Evolutionary conservation across 2,888 invertebrate genomes (phyloP), one percentile per base, ranked within the genome.

Genomic region (Mystacides longicornis): DNA sequence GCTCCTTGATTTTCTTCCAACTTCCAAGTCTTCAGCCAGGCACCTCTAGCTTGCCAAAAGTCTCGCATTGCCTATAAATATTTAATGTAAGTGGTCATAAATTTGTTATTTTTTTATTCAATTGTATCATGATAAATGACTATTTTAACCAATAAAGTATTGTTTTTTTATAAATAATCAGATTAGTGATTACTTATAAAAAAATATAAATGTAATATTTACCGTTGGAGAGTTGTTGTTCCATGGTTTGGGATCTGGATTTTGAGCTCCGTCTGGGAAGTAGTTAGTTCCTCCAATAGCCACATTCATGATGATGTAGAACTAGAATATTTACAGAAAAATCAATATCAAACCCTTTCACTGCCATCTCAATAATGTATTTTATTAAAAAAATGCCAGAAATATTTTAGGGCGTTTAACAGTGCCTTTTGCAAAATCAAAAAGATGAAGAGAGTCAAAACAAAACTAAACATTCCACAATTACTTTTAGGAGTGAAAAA

Each of bases 221-320:
- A 80, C 81, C 63, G 70, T 72, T 43, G 79, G 78, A 42, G 80
- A 80, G 31, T 66, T 67, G 63, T 81, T 82, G 64, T 64, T 70
- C 82, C 83, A 84, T 9, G 83, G 83, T 63, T 84, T 83, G 2
- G 75, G 74, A 23, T 64, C 66, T 4, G 78, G 77, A 64, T 81
- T 81, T 3, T 54, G 37, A 33, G 75, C 77, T 52, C 72, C 73
- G 63, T 86, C 85, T 1, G 83, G 81, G 73, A 85, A 85, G 69
- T 75, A 85, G 52, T 77, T 78, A 2, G 77, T 77, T 22, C 86
- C 86, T 9, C 86, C 86, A 19, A 84, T 80, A 56, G 85, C 86
- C 57, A 86, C 62, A 67, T 85, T 86, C 60, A 86, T 70, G 50
- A 86, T 75, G 27, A 87, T 64, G 68, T 81, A 80, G 68, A 82